Percentiles rank a stretch among this genome's conserved stretches.
These are phyloP conservation scores for Phaedon cochleariae DNA, from an alignment of 2,888 invertebrate species.

Conservation along the genomic window DNA sequence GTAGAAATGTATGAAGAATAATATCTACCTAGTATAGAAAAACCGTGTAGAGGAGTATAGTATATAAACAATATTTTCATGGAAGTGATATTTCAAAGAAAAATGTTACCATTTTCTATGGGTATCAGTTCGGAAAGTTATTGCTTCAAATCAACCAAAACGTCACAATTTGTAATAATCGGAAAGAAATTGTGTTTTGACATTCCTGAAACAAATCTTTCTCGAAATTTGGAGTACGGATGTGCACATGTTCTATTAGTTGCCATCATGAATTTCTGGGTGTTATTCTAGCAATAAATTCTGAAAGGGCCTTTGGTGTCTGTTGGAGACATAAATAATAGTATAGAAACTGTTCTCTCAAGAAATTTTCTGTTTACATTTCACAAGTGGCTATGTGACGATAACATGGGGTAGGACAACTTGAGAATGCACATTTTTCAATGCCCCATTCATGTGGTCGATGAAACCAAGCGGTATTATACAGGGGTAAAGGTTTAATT, in stretches of 20 bases:
- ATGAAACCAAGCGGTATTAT: neutral
- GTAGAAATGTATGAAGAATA: too few relatives aligned
- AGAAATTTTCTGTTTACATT: constrained; percentile 46
- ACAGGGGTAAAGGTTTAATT: too few relatives aligned
- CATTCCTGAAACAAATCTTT: neutral
- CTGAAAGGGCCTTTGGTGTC: constrained; percentile 8
- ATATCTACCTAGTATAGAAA: too few relatives aligned
- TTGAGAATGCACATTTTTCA: constrained; percentile 29
- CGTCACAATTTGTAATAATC: too few relatives aligned
- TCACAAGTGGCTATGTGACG: constrained; percentile 47
- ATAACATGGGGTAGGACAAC: constrained; percentile 35
- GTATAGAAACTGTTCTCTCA: constrained; percentile 29
- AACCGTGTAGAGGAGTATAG: too few relatives aligned
- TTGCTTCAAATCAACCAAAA: too few relatives aligned
- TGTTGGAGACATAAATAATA: constrained; percentile 24
- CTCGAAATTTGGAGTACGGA: neutral
- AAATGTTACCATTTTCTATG: too few relatives aligned
- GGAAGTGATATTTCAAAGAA: too few relatives aligned
- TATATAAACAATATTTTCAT: too few relatives aligned
- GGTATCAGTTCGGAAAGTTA: too few relatives aligned
- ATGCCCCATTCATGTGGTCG: constrained; percentile 26
- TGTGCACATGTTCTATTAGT: neutral
- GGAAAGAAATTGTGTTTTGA: neutral
- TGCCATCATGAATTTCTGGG: constrained; percentile 6
- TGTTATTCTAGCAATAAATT: constrained; percentile 16